A percentile compares a stretch with the other conserved stretches of the same genome.
These are phyloP conservation scores for Eupleurogrammus muticus DNA, from an alignment of 2,797 vertebrate genomes.

Conservation along the genomic window DNA sequence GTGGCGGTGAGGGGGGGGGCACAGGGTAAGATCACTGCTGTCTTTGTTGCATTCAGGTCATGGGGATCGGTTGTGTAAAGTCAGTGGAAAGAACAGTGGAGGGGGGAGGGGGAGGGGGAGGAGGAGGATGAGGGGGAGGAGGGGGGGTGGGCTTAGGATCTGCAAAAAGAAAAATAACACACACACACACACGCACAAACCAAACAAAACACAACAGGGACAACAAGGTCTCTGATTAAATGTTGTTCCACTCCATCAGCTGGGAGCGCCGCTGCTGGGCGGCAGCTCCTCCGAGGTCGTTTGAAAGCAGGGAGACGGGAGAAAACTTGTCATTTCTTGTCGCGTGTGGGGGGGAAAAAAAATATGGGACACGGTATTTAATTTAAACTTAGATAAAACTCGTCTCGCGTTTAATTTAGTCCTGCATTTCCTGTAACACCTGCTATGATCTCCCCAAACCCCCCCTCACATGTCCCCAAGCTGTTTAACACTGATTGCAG, in stretches of 20 bases:
- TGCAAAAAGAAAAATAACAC: constrained; percentile 5
- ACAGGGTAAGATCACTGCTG: constrained; percentile 15
- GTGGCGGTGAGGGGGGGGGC: background rate
- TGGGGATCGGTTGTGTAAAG: constrained; percentile 64
- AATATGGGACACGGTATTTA: background rate
- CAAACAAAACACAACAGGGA: constrained; percentile 38
- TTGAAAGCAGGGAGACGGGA: background rate
- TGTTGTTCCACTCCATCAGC: constrained; percentile 58
- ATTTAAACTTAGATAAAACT: background rate
- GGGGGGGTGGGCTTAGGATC: constrained; percentile 46
- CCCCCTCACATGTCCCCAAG: too few species aligned
- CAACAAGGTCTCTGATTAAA: constrained; percentile 52
- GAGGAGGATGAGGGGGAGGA: too few species aligned
- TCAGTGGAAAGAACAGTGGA: constrained; percentile 71
- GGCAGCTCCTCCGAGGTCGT: constrained; percentile 31
- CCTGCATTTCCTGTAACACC: too few species aligned
- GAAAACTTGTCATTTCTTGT: background rate
- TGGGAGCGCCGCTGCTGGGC: constrained; percentile 36
- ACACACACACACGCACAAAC: too few species aligned
- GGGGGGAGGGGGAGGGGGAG: constrained; percentile 21
- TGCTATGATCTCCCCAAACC: too few species aligned
- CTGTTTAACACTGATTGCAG: too few species aligned
- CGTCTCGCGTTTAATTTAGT: too few species aligned
- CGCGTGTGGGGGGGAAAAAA: background rate
- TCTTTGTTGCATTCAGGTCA: constrained; percentile 55